Evolutionary conservation across 2,797 vertebrate genomes (phyloP), one percentile per base, ranked within the genome.

Genomic region (Microctenopoma stevenorrisi): DNA sequence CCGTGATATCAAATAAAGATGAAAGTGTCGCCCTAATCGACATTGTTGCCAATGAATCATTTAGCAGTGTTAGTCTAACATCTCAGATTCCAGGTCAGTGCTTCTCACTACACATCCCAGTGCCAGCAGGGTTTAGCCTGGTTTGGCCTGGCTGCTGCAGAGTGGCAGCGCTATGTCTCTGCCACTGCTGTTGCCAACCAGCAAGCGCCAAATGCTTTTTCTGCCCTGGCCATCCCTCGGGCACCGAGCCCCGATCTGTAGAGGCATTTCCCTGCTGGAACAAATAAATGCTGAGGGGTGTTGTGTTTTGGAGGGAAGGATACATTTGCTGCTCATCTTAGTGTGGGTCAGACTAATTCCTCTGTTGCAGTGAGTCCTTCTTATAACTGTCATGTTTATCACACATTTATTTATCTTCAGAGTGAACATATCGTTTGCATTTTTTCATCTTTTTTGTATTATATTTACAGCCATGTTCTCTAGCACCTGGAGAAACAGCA

Each of bases 41-140:
- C 84, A 82, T 87, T 86, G 83, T 88, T 85, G 72, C 72, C 72
- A 71, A 84, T 90, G 81, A 91, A 91, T 93, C 86, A 91, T 92
- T 91, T 82, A 93, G 68, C 83, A 86, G 76, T 81, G 83, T 91
- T 91, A 90, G 89, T 92, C 88, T 90, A 89, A 88, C 85, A 83
- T 86, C 74, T 73, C 77, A 72, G 70, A 82, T 90, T 91, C 89
- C 88, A 90, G 86, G 90, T 92, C 90, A 88, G 77, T 83, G 87
- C 81, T 30, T 87, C 81, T 79, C 74, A 53, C 68, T 82, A 71
- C 84, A 64, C 82, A 47, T 81, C 83, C 75, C 30, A 26, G 70
- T 76, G 88, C 84, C 87, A 84, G 79, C 69, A 75, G 86, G 76
- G 71, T 70, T 73, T 66, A 50, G 74, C 68, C 81, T 60, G 85